Conservation (phyloP, 2,888 invertebrate genomes). For the Dynastes tityus region DNA sequence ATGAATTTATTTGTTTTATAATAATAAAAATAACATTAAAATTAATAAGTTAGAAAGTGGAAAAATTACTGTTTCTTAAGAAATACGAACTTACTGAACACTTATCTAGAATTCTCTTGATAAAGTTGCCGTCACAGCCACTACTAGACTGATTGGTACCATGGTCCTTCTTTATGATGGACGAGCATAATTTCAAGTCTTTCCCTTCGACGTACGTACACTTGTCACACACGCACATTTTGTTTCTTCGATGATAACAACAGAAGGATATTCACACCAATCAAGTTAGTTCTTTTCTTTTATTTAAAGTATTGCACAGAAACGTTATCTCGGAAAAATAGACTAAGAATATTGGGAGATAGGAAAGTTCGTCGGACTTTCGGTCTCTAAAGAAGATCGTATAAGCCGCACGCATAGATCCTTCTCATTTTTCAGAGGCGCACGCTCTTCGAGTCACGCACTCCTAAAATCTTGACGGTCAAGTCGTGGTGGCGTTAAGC, state of each 20-base stretch:
- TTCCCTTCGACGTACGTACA: conserved; percentile 28
- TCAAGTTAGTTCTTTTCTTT: neutral
- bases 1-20: too few relatives aligned
- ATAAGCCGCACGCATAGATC: conserved; percentile 12
- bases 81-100: conserved; percentile 38
- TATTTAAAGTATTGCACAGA: conserved; percentile 8
- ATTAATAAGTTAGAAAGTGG: too few relatives aligned
- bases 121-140: conserved; percentile 33
- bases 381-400: conserved; percentile 11
- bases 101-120: conserved; percentile 38
- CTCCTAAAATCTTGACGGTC: conserved; percentile 36
- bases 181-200: conserved; percentile 22
- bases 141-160: conserved; percentile 42
- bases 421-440: conserved; percentile 26
- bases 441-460: conserved; percentile 44
- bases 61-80: neutral
- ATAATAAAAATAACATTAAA: too few relatives aligned
- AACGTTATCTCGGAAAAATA: neutral
- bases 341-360: neutral
- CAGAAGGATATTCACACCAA: neutral
- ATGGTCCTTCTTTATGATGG: conserved; percentile 18
- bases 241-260: neutral
- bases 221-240: conserved; percentile 40
- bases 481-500: conserved; percentile 20
- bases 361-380: conserved; percentile 12